Evolutionary conservation across 2,888 invertebrate species (phyloP).

Genomic region (Drosophila neonasuta): DNA sequence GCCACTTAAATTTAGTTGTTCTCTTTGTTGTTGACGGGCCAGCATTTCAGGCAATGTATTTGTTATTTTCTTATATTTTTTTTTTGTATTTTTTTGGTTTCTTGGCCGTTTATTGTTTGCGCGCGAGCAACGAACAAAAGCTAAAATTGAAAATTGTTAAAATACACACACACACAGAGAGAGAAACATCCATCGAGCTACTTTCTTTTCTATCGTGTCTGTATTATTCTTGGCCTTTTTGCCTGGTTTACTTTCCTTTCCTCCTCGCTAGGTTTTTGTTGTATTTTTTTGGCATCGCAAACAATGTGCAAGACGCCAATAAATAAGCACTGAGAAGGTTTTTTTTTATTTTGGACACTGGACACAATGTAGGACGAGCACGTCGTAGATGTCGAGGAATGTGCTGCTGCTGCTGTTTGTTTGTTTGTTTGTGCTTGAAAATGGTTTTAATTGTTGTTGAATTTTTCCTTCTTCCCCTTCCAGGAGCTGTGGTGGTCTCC

Average conservation of each 20-base stretch:
- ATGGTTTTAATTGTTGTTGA: constrained; percentile 76
- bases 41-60: constrained; percentile 47
- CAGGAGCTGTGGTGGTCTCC: constrained; percentile 34
- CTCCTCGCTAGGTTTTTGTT: constrained; percentile 14
- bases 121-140: constrained; percentile 64
- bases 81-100: constrained; percentile 21
- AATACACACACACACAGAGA: constrained; percentile 54
- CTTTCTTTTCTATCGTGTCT: constrained; percentile 58
- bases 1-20: constrained; percentile 74
- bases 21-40: constrained; percentile 38
- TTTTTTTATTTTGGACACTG: constrained; percentile 16
- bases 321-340: constrained; percentile 64
- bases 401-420: constrained; percentile 18
- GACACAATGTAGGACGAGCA: constrained; percentile 38
- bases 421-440: constrained; percentile 67
- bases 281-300: constrained; percentile 53
- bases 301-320: constrained; percentile 76
- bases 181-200: constrained; percentile 40
- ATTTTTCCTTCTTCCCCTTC: constrained; percentile 30
- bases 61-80: constrained; percentile 44
- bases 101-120: constrained; percentile 49
- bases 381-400: constrained; percentile 37
- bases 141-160: constrained; percentile 76
- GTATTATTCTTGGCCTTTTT: constrained; percentile 69
- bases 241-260: constrained; percentile 68